Conservation (phyloP, 1,140 invertebrate genomes). For the Stratiolaelaps scimitus region DNA sequence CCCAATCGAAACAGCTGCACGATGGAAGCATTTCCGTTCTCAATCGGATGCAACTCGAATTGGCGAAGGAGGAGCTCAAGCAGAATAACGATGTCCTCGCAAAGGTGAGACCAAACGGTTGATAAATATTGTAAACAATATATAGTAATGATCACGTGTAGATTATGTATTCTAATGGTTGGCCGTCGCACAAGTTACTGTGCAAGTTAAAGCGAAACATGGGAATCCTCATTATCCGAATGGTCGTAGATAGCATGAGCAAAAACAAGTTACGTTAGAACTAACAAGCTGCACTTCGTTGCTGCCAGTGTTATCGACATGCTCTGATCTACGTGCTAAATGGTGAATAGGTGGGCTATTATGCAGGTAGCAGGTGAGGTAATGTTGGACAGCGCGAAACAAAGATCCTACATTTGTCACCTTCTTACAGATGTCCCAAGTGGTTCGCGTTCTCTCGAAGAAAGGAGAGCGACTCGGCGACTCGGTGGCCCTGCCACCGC, state of each 20-base stretch:
- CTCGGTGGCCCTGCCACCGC: not conserved
- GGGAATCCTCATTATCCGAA: no score
- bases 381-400: not conserved
- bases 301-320: no score
- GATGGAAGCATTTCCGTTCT: slow-evolving; percentile 16
- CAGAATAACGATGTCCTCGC: not conserved
- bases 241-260: no score
- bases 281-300: no score
- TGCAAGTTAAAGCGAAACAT: not conserved
- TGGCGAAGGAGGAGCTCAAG: not conserved
- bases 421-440: not conserved
- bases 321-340: no score
- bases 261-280: no score
- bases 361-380: no score
- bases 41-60: not conserved
- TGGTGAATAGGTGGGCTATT: no score
- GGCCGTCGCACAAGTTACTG: not conserved
- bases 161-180: not conserved
- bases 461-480: slow-evolving; percentile 6
- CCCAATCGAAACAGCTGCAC: slow-evolving; percentile 14
- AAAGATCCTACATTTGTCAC: not conserved
- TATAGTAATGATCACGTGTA: not conserved
- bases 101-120: not conserved
- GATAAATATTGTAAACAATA: not conserved
- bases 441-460: slow-evolving; percentile 8